phyloP scores from a whole-genome alignment of 2,113 vertebrate genomes.

The Dermatemys mawii region DNA sequence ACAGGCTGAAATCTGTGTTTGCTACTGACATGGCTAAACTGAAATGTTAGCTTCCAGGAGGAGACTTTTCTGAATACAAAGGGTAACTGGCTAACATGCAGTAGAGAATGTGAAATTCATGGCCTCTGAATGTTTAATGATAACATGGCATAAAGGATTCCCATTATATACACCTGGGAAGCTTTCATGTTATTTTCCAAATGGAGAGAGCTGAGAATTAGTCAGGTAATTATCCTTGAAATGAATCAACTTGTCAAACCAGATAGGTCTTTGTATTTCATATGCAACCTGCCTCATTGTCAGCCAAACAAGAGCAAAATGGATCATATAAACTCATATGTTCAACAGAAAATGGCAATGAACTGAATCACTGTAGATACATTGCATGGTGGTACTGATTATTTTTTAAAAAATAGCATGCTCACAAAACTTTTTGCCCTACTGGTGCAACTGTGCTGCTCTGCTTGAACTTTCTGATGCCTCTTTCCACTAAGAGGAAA shows the following conservation, averaged over 20 bases:
- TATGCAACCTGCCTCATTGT: constrained; percentile 20
- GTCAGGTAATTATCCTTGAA: constrained; percentile 9
- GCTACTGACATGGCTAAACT: not conserved
- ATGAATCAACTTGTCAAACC: constrained; percentile 47
- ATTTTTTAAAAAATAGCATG: not conserved
- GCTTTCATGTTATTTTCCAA: not conserved
- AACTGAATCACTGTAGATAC: not conserved
- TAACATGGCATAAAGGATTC: not conserved
- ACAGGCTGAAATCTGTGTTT: not conserved
- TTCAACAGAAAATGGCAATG: not conserved
- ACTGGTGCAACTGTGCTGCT: not conserved
- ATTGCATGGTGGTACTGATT: not conserved
- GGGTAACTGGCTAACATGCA: not conserved
- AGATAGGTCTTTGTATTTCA: not conserved
- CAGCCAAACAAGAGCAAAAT: not conserved
- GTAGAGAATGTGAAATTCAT: not conserved
- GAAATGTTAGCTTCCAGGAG: not conserved
- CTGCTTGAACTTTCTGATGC: not conserved
- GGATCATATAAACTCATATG: not conserved
- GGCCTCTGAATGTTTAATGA: not conserved
- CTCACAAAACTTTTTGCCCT: constrained; percentile 18
- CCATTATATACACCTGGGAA: not conserved
- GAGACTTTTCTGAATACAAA: not conserved
- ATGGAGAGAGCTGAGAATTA: not conserved
- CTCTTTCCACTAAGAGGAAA: not conserved